Conservation (phyloP, 2,888 invertebrate species). For the Oscheius onirici region DNA sequence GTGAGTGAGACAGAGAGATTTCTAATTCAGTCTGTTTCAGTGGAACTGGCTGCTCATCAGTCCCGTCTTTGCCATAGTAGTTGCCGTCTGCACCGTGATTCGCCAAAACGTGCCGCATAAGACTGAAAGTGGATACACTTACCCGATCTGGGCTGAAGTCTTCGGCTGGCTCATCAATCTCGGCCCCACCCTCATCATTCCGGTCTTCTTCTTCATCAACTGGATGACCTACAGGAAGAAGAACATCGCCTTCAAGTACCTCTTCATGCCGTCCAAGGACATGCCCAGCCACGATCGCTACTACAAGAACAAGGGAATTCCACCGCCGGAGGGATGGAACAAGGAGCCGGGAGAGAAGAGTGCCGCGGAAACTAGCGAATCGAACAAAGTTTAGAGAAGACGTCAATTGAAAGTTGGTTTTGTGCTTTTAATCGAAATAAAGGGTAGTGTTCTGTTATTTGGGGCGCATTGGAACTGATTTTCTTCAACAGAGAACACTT, state of each 20-base stretch:
- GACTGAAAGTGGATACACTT: neutral
- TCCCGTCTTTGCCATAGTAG: neutral
- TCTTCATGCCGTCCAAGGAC: slow-evolving; percentile 14
- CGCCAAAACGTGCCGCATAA: neutral
- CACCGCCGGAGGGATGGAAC: slow-evolving; percentile 9
- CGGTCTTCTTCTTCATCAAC: slow-evolving; percentile 12
- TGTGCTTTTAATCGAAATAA: too few species aligned
- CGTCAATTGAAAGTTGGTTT: too few species aligned
- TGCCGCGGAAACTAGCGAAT: too few species aligned
- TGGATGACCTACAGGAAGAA: neutral
- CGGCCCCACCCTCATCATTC: neutral
- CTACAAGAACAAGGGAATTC: slow-evolving; percentile 18
- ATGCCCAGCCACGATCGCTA: slow-evolving; percentile 1
- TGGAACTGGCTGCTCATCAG: slow-evolving; percentile 6
- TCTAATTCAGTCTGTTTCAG: too few species aligned
- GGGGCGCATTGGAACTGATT: too few species aligned
- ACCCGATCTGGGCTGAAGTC: slow-evolving; percentile 3
- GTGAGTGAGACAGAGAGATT: too few species aligned
- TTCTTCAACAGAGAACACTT: too few species aligned
- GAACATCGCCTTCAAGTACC: slow-evolving; percentile 14
- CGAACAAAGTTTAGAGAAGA: too few species aligned
- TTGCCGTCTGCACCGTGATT: neutral
- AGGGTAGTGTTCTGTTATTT: too few species aligned
- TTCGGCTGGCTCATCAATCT: slow-evolving; percentile 16
- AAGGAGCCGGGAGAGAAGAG: too few species aligned